A percentile compares a stretch with the other conserved stretches of the same genome.
Conservation (phyloP, 2,113 vertebrate genomes). For the Nyctibius bracteatus region DNA sequence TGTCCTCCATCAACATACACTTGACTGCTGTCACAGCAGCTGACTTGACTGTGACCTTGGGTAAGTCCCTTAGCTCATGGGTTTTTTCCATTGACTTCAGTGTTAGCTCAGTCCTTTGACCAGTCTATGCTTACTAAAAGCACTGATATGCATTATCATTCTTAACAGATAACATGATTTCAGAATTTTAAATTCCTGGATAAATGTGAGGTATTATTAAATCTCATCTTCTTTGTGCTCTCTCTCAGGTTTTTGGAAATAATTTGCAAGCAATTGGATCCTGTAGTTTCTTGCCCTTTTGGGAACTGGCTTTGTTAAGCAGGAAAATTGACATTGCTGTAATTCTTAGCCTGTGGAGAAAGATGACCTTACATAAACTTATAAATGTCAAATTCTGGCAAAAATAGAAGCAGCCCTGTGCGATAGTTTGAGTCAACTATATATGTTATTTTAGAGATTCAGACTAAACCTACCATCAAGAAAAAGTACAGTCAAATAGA, state of each 20-base stretch:
- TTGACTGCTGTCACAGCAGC: background rate
- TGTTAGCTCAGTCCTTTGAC: background rate
- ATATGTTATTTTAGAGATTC: background rate
- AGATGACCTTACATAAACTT: slow-evolving; percentile 42
- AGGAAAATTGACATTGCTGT: background rate
- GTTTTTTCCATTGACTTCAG: background rate
- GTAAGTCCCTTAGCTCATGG: background rate
- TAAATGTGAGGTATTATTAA: background rate
- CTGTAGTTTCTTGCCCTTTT: background rate
- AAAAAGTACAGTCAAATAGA: background rate
- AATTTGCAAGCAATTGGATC: background rate
- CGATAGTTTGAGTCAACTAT: background rate
- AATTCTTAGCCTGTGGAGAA: slow-evolving; percentile 12
- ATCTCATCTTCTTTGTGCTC: background rate
- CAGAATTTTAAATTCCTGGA: background rate
- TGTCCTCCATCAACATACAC: background rate
- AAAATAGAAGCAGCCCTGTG: background rate
- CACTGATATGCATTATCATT: background rate
- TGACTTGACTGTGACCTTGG: background rate
- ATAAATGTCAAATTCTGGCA: slow-evolving; percentile 35
- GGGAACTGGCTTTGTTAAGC: slow-evolving; percentile 14
- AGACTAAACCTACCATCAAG: background rate
- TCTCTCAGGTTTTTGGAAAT: background rate
- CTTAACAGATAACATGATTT: background rate
- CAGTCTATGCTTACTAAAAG: background rate